Evolutionary conservation across 2,797 vertebrate genomes (phyloP), one percentile per base, ranked within the genome.

Genomic region (Dermochelys coriacea): DNA sequence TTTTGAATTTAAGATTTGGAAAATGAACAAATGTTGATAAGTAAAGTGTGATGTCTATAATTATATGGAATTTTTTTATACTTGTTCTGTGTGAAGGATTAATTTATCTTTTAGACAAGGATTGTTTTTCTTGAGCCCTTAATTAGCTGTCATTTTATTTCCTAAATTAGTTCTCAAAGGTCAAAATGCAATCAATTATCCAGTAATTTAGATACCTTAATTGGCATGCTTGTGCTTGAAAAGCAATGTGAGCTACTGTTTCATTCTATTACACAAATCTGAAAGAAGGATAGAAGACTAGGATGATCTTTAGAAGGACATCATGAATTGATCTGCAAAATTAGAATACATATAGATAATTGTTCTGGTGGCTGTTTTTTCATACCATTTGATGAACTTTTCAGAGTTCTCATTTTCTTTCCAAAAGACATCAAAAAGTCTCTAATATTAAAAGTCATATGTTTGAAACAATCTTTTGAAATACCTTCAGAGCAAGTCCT

Each of bases 121-220:
- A 93, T 94, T 91, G 78, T 95, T 97, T 95, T 97, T 93, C 93
- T 93, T 96, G 92, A 96, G 94, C 77, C 91, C 96, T 94, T 97
- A 97, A 96, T 96, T 77, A 91, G 91, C 59, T 96, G 94, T 90
- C 88, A 96, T 98, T 98, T 97, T 97, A 94, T 95, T 91, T 82
- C 87, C 88, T 95, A 96, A 96, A 97, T 98, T 97, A 97, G 91
- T 96, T 96, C 95, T 98, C 97, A 98, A 95, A 98, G 97, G 95
- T 98, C 97, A 97, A 97, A 97, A 98, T 96, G 74, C 2, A 74
- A 98, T 98, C 95, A 97, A 95, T 97, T 97, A 97, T 87, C 96
- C 96, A 93, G 91, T 93, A 85, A 95, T 96, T 96, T 96, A 78
- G 64, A 90, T 96, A 81, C 82, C 88, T 97, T 98, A 98, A 98